These are phyloP conservation scores for Dendrolimus pini DNA, from an alignment of 2,888 invertebrate species.

Conservation along the genomic window DNA sequence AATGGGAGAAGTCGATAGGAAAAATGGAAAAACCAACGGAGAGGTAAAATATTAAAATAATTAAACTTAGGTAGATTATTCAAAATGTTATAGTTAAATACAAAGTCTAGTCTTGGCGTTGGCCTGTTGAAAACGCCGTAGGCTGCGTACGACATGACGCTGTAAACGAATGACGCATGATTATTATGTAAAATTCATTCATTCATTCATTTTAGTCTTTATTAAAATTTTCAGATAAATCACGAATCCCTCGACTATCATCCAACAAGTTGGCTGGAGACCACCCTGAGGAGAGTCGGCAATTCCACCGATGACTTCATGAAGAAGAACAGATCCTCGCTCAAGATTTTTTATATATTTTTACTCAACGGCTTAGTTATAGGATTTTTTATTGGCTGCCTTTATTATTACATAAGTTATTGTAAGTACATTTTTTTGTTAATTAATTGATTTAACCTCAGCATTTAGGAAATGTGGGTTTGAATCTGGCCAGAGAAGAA, in stretches of 20 bases:
- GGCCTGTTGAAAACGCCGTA: too few species aligned
- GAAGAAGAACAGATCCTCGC: constrained; percentile 33
- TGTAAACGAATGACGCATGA: too few species aligned
- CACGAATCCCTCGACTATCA: constrained; percentile 51
- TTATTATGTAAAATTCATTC: too few species aligned
- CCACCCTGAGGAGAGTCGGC: constrained; percentile 35
- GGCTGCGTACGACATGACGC: too few species aligned
- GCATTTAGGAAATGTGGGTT: neutral
- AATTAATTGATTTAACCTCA: neutral
- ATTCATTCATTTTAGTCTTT: too few species aligned
- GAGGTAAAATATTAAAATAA: constrained; percentile 17
- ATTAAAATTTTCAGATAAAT: constrained; percentile 22
- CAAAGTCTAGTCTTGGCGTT: too few species aligned
- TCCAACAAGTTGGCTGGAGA: constrained; percentile 53
- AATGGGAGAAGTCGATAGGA: constrained; percentile 25
- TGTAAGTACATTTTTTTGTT: constrained; percentile 35
- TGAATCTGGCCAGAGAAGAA: too few species aligned
- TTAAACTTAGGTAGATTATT: neutral
- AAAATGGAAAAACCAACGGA: constrained; percentile 19
- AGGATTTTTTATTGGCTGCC: constrained; percentile 52
- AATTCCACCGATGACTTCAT: constrained; percentile 45
- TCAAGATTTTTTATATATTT: constrained; percentile 37
- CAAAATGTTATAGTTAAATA: too few species aligned
- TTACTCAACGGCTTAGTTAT: constrained; percentile 45
- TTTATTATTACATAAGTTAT: constrained; percentile 48